A percentile compares a stretch with the other conserved stretches of the same genome.
These are phyloP conservation scores for Rhadinocentrus ornatus DNA, from an alignment of 2,797 vertebrate genomes.

Conservation along the genomic window DNA sequence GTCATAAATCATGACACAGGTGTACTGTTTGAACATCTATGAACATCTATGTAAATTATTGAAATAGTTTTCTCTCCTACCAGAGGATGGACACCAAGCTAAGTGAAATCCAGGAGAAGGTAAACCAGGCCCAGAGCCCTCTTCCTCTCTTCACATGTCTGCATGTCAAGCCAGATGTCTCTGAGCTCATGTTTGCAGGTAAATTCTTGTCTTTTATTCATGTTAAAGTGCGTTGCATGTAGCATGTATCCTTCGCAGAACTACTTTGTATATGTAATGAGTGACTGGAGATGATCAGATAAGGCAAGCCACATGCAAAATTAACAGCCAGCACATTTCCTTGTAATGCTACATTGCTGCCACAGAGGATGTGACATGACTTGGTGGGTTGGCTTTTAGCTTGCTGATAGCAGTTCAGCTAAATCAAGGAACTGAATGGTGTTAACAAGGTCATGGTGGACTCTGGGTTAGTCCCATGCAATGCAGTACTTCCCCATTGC, in stretches of 20 bases:
- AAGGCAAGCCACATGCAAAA: slow-evolving; percentile 53
- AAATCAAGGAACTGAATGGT: slow-evolving; percentile 31
- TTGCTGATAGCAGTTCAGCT: slow-evolving; percentile 8
- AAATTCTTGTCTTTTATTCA: slow-evolving; percentile 9
- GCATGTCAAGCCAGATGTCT: slow-evolving; percentile 98
- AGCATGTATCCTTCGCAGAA: not conserved
- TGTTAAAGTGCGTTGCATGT: not conserved
- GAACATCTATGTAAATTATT: not conserved
- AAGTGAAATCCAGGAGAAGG: slow-evolving; percentile 90
- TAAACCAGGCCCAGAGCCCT: slow-evolving; percentile 87
- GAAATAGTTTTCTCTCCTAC: slow-evolving; percentile 12
- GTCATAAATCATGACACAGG: not conserved
- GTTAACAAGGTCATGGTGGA: not conserved
- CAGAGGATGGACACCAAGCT: slow-evolving; percentile 95
- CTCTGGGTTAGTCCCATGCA: slow-evolving; percentile 27
- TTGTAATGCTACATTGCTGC: not conserved
- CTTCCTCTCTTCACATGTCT: slow-evolving; percentile 97
- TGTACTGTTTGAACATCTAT: not conserved
- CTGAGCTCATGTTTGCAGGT: slow-evolving; percentile 99
- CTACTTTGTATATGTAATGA: slow-evolving; percentile 31
- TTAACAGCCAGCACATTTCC: slow-evolving; percentile 21
- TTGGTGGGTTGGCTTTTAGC: not conserved
- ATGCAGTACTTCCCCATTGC: slow-evolving; percentile 45
- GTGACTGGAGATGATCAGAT: slow-evolving; percentile 28
- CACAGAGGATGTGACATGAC: slow-evolving; percentile 18